Evolutionary conservation across 2,113 vertebrate genomes (phyloP).

Genomic region (Tetrao urogallus): DNA sequence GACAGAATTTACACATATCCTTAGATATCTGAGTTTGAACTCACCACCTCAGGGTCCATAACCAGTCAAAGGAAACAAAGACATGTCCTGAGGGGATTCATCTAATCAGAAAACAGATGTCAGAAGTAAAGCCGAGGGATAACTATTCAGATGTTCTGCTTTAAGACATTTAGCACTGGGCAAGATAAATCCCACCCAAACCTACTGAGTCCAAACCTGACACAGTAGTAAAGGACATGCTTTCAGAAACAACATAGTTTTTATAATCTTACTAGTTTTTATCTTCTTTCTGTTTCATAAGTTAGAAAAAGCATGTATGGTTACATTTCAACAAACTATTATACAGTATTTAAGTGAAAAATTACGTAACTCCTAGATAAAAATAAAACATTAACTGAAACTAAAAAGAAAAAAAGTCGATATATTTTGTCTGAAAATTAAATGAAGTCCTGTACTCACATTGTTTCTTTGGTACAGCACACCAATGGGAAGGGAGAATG

Average conservation of each 20-base stretch:
- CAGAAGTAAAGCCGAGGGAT: not conserved
- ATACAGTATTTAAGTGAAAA: not conserved
- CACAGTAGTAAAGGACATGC: not conserved
- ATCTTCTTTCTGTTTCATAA: not conserved
- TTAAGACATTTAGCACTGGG: not conserved
- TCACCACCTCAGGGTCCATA: not conserved
- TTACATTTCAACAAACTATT: not conserved
- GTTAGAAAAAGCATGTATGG: not conserved
- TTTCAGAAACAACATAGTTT: not conserved
- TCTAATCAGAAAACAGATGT: not conserved
- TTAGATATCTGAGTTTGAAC: not conserved
- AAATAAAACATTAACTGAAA: not conserved
- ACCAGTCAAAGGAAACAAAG: slow-evolving; percentile 1
- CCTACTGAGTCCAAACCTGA: not conserved
- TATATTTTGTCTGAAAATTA: not conserved
- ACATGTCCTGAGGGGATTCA: not conserved
- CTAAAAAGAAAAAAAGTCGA: not conserved
- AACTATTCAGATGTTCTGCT: not conserved
- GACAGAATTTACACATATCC: not conserved
- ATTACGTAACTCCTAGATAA: not conserved
- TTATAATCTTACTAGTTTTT: not conserved
- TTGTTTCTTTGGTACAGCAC: not conserved
- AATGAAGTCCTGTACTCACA: not conserved
- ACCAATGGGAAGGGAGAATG: not conserved
- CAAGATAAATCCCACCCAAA: not conserved